phyloP scores from a whole-genome alignment of 2,797 vertebrate species.

The Dicrostonyx torquatus region DNA sequence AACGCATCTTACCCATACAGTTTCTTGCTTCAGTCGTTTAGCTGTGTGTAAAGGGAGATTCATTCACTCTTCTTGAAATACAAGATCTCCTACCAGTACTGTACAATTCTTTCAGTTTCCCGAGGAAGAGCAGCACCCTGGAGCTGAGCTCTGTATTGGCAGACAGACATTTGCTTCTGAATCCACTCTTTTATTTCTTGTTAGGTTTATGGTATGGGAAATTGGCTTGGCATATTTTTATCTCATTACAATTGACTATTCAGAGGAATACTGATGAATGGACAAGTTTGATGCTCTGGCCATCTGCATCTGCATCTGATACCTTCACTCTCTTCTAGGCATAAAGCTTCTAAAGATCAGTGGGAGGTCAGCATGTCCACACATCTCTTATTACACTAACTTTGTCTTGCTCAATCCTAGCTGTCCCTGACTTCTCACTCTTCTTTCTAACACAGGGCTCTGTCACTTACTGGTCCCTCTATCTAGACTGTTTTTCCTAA shows the following conservation, averaged over 20 bases:
- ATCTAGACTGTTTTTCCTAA: neutral
- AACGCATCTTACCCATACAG: neutral
- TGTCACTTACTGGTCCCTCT: neutral
- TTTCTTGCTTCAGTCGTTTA: neutral
- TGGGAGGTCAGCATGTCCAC: neutral
- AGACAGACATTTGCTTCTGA: neutral
- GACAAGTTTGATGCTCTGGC: slow-evolving; percentile 50
- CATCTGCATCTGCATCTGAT: slow-evolving; percentile 53
- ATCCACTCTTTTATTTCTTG: neutral
- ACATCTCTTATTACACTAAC: neutral
- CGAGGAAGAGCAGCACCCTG: neutral
- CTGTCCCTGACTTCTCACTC: neutral
- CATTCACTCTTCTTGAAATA: neutral
- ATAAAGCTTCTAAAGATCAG: neutral
- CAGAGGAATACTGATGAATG: slow-evolving; percentile 58
- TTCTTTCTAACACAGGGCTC: neutral
- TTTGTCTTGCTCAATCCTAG: neutral
- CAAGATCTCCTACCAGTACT: neutral
- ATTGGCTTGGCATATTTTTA: neutral
- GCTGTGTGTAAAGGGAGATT: neutral
- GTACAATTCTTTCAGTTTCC: neutral
- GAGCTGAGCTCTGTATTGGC: neutral
- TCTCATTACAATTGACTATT: slow-evolving; percentile 34
- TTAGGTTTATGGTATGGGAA: neutral
- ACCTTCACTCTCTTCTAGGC: neutral